Evolutionary conservation across 2,113 vertebrate species (phyloP).

Genomic region (Mesitornis unicolor): DNA sequence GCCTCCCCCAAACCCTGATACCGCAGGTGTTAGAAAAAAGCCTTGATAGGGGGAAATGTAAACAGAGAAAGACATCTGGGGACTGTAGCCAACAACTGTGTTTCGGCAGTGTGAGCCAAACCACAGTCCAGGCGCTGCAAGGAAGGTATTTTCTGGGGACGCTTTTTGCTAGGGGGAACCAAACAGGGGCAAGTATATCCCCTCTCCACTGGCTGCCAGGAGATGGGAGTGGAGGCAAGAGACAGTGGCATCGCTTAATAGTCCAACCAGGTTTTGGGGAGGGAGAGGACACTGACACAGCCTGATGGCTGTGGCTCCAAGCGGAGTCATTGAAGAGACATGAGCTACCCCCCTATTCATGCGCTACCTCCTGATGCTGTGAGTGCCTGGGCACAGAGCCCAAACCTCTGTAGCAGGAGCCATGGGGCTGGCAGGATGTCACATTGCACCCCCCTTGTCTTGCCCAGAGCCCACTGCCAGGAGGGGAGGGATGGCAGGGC

Average conservation of each 20-base stretch:
- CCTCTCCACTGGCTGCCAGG: neutral
- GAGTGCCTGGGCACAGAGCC: neutral
- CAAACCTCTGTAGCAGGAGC: neutral
- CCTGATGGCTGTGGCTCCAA: neutral
- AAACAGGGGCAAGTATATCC: neutral
- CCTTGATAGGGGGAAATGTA: conserved; percentile 37
- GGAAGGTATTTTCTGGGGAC: neutral
- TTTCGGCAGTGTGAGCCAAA: neutral
- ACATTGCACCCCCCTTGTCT: accelerated
- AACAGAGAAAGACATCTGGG: conserved; percentile 24
- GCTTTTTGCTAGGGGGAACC: neutral
- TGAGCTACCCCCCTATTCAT: neutral
- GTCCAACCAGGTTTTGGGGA: neutral
- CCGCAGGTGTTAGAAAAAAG: neutral
- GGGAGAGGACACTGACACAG: neutral
- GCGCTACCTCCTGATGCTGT: neutral
- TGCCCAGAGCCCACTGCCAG: neutral
- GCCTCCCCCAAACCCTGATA: neutral
- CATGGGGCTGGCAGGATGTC: neutral
- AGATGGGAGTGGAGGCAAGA: accelerated
- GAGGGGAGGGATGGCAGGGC: neutral
- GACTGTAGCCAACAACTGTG: neutral
- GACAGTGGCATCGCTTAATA: neutral
- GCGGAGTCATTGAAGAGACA: neutral
- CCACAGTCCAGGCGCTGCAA: accelerated